Evolutionary conservation across 2,113 vertebrate genomes (phyloP).

Genomic region (Mirza zaza): DNA sequence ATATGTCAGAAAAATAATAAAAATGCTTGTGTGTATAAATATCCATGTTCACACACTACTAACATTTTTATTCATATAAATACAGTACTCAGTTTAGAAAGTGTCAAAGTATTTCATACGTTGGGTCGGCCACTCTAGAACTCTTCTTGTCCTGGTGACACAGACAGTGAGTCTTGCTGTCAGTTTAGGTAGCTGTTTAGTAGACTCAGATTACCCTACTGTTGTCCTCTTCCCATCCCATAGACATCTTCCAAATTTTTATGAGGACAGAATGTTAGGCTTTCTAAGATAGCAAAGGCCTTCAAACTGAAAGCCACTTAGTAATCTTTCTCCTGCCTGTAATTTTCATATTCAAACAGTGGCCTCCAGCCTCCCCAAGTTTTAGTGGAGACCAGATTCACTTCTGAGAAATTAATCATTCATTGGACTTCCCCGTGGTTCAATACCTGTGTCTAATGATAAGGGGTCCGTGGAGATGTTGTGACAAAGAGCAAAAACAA

Average conservation of each 20-base stretch:
- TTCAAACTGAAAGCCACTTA: background rate
- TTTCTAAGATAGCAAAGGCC: background rate
- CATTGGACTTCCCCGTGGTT: background rate
- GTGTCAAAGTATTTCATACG: background rate
- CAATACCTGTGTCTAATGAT: background rate
- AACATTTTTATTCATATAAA: slow-evolving; percentile 11
- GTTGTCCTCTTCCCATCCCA: background rate
- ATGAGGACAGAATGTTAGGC: background rate
- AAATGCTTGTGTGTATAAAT: slow-evolving; percentile 21
- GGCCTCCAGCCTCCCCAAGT: no score
- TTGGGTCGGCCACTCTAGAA: background rate
- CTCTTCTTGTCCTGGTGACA: background rate
- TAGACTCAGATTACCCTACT: background rate
- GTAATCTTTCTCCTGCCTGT: background rate
- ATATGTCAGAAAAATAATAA: slow-evolving; percentile 55
- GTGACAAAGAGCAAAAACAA: slow-evolving; percentile 33
- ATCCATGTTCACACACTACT: background rate
- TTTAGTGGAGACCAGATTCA: background rate
- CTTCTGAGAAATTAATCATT: background rate
- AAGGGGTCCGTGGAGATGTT: background rate
- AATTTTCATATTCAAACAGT: background rate
- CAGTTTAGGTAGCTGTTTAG: background rate
- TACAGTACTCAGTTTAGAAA: background rate
- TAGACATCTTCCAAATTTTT: background rate
- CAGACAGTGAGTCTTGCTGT: background rate